Evolutionary conservation across 2,797 vertebrate genomes (phyloP).

Genomic region (Poeciliopsis gracilis): DNA sequence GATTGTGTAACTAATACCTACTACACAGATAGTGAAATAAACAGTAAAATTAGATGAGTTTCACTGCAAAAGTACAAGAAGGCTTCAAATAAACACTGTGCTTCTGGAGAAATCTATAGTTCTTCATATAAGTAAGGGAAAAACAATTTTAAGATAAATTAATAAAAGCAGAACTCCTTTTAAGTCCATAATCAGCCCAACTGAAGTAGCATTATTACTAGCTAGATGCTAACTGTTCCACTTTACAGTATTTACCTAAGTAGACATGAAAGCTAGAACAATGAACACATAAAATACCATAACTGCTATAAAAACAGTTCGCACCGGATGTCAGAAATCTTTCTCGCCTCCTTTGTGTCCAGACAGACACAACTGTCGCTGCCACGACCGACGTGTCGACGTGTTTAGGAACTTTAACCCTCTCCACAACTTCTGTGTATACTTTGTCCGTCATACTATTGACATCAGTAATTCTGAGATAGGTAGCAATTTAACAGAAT

Average conservation of each 20-base stretch:
- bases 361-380: slow-evolving; percentile 20
- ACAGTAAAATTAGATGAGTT: not conserved
- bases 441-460: slow-evolving; percentile 57
- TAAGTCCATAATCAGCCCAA: slow-evolving; percentile 1
- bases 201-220: slow-evolving; percentile 24
- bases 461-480: not conserved
- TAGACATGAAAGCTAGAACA: not conserved
- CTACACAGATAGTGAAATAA: not conserved
- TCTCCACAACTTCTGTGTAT: slow-evolving; percentile 33
- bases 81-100: not conserved
- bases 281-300: accelerated
- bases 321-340: slow-evolving; percentile 44
- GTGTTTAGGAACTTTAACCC: slow-evolving; percentile 43
- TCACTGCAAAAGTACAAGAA: not conserved
- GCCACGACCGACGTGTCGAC: slow-evolving; percentile 57
- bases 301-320: not conserved
- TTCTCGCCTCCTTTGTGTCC: slow-evolving; percentile 42
- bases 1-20: not conserved
- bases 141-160: not conserved
- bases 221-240: slow-evolving; percentile 29
- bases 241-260: not conserved
- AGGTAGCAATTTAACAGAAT: not conserved
- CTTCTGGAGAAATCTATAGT: not conserved
- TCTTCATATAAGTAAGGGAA: not conserved
- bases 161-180: not conserved